Conservation (phyloP, 1,140 invertebrate species). For the Drosophila tropicalis region DNA sequence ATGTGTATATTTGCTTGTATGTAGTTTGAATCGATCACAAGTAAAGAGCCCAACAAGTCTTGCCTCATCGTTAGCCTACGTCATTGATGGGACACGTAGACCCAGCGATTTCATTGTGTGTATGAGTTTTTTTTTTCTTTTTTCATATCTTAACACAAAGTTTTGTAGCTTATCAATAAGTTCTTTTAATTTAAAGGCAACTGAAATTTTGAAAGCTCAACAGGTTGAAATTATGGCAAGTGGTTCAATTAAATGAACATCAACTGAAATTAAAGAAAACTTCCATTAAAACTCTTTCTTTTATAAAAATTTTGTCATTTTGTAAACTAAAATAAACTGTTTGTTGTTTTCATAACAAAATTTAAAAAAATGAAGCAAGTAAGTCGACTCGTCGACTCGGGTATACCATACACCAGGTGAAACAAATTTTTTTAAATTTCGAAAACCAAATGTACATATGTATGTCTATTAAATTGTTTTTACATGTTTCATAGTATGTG, state of each 20-base stretch:
- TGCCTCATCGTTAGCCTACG: neutral
- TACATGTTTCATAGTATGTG: no score
- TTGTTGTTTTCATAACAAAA: no score
- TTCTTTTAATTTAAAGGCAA: constrained; percentile 52
- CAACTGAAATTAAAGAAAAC: neutral
- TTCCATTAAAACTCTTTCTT: neutral
- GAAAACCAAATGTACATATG: no score
- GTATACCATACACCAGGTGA: no score
- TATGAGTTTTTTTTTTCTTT: neutral
- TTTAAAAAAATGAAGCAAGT: no score
- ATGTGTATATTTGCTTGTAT: neutral
- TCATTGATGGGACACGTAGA: constrained; percentile 1
- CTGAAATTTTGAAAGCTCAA: constrained; percentile 19
- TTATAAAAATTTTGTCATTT: neutral
- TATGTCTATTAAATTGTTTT: no score
- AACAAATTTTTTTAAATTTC: no score
- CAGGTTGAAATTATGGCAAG: constrained; percentile 5
- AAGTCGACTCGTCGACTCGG: no score
- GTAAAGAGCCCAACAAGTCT: neutral
- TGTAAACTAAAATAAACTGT: no score
- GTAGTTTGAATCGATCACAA: neutral
- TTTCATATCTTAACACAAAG: constrained; percentile 8
- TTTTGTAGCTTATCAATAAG: constrained; percentile 61
- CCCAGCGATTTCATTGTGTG: neutral
- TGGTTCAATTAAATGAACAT: neutral